Conservation (phyloP, 2,113 vertebrate species). For the Corythoichthys intestinalis region DNA sequence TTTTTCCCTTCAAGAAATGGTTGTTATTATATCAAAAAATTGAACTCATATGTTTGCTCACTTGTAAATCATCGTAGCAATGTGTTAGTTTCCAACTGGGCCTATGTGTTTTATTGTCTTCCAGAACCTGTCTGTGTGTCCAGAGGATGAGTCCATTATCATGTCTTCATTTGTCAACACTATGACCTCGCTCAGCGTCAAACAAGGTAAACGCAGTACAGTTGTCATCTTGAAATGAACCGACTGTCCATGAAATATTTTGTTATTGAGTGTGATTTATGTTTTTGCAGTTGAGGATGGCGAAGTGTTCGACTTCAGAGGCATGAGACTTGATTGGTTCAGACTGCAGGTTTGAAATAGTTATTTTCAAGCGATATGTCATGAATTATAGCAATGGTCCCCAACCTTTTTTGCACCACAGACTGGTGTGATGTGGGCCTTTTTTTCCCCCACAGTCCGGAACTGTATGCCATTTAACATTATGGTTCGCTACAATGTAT, state of each 20-base stretch:
- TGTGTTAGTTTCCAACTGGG: neutral
- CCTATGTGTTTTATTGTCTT: conserved; percentile 12
- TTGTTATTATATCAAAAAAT: too few species aligned
- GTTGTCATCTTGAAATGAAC: neutral
- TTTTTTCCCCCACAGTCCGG: too few species aligned
- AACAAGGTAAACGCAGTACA: conserved; percentile 80
- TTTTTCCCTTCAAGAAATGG: too few species aligned
- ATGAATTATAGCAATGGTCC: too few species aligned
- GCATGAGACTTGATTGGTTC: conserved; percentile 99
- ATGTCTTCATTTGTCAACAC: conserved; percentile 99
- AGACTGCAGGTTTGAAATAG: conserved; percentile 83
- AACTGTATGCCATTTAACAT: too few species aligned
- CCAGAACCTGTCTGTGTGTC: conserved; percentile 97
- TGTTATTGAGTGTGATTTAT: neutral
- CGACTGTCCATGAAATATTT: neutral
- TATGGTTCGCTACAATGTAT: too few species aligned
- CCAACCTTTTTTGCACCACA: too few species aligned
- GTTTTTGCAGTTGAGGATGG: conserved; percentile 89
- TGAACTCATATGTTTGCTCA: too few species aligned
- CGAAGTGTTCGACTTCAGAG: conserved; percentile 98
- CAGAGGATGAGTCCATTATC: conserved; percentile 98
- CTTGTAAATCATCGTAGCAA: neutral
- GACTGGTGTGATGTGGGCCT: too few species aligned
- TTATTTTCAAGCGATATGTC: too few species aligned
- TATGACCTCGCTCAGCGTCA: conserved; percentile 97